phyloP scores from a whole-genome alignment of 1,140 invertebrate species.

The Penaeus japonicus region DNA sequence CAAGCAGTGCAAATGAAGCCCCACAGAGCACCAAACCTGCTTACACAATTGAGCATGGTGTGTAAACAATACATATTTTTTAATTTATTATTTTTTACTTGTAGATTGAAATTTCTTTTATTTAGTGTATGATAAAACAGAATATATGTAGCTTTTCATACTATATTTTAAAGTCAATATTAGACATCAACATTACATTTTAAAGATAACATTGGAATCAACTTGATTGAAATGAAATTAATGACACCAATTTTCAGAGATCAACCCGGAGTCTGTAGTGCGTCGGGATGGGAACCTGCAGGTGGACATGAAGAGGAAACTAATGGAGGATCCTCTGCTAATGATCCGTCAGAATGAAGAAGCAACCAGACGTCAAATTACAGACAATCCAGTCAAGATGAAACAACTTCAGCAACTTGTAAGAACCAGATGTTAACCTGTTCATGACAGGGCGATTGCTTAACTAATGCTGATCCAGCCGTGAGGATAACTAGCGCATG shows the following conservation, averaged over 20 bases:
- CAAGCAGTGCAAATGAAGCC: neutral
- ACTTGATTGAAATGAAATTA: no score
- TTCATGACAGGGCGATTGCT: no score
- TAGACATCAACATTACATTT: neutral
- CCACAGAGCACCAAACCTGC: conserved; percentile 37
- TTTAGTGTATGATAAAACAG: no score
- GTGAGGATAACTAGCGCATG: no score
- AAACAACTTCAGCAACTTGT: conserved; percentile 83
- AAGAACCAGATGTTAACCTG: conserved; percentile 63
- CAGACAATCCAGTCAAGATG: conserved; percentile 90
- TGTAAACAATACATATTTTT: neutral
- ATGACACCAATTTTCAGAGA: conserved; percentile 66
- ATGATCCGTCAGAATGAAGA: conserved; percentile 85
- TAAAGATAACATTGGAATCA: no score
- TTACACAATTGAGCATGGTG: conserved; percentile 72
- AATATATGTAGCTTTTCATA: no score
- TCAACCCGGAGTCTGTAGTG: conserved; percentile 78
- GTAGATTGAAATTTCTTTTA: no score
- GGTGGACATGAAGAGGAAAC: conserved; percentile 82
- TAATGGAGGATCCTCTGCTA: conserved; percentile 89
- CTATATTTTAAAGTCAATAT: no score
- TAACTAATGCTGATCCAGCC: no score
- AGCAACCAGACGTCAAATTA: conserved; percentile 78
- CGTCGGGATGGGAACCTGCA: conserved; percentile 70
- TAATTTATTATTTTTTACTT: neutral